phyloP scores from a whole-genome alignment of 2,888 invertebrate genomes.

The Entomobrya multifasciata region DNA sequence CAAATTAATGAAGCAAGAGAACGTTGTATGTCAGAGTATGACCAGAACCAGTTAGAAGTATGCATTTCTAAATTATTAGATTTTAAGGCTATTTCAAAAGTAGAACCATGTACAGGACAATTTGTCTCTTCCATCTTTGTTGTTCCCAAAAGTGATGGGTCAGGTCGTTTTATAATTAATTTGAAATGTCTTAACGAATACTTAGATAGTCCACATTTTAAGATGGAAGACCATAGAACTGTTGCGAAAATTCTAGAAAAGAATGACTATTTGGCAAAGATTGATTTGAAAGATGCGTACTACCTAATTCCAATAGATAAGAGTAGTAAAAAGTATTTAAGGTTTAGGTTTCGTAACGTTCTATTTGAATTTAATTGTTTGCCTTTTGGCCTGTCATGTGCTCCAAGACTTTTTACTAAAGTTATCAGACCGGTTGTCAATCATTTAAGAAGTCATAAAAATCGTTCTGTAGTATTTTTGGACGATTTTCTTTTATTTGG shows the following conservation, averaged over 20 bases:
- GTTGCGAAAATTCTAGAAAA: not conserved
- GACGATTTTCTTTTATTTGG: no score
- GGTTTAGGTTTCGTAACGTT: not conserved
- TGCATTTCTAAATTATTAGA: not conserved
- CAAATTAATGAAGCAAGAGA: no score
- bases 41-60: not conserved
- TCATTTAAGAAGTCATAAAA: no score
- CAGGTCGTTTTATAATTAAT: not conserved
- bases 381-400: no score
- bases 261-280: not conserved
- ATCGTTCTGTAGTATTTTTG: no score
- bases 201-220: not conserved
- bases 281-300: conserved; percentile 1
- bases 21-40: no score
- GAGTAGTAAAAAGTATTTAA: not conserved
- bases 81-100: conserved; percentile 1
- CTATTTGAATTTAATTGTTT: no score
- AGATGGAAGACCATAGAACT: not conserved
- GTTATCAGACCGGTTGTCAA: no score
- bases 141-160: conserved; percentile 22
- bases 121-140: conserved; percentile 24
- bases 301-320: not conserved
- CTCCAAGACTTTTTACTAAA: no score
- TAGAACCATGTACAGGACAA: not conserved
- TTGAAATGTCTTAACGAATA: not conserved